Conservation (phyloP, 2,113 vertebrate species). For the Silurus glanis region DNA sequence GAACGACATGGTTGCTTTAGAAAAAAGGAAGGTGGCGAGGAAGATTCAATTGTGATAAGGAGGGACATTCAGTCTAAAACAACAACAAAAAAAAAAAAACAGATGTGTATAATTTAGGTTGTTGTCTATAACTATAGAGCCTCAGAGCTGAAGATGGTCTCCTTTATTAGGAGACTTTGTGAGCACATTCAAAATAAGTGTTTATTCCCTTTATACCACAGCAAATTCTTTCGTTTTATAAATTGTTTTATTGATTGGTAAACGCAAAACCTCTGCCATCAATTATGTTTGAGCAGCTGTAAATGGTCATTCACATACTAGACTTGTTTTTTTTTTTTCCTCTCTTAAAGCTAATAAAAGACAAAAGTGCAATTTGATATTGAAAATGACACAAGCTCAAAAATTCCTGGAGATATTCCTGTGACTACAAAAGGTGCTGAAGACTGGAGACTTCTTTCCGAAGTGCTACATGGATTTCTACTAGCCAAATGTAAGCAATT, state of each 20-base stretch:
- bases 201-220: background rate
- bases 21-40: background rate
- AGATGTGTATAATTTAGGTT: background rate
- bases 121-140: background rate
- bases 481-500: background rate
- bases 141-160: background rate
- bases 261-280: background rate
- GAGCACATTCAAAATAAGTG: background rate
- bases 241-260: background rate
- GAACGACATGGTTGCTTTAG: conserved; percentile 17
- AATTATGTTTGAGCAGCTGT: background rate
- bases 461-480: background rate
- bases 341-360: background rate
- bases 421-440: background rate
- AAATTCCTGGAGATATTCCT: background rate
- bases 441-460: background rate
- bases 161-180: background rate
- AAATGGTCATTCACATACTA: background rate
- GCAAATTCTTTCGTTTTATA: background rate
- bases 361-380: background rate
- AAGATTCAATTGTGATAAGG: background rate
- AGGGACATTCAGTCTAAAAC: background rate
- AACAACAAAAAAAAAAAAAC: background rate
- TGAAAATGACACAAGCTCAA: background rate
- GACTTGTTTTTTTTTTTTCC: background rate